Evolutionary conservation across 2,113 vertebrate genomes (phyloP).

Genomic region (Channa argus): DNA sequence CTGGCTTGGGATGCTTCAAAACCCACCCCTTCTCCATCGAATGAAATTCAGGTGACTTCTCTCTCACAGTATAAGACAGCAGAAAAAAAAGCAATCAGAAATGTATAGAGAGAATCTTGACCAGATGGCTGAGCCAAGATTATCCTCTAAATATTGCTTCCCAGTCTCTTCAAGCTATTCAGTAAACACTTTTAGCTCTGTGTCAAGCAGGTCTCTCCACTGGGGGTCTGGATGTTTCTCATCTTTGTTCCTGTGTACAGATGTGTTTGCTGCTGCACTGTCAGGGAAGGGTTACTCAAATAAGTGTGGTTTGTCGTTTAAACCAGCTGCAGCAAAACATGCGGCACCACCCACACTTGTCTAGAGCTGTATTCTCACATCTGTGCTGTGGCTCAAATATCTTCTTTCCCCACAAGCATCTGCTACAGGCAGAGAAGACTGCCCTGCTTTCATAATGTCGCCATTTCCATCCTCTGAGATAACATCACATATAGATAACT

Average conservation of each 20-base stretch:
- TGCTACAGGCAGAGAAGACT: conserved; percentile 45
- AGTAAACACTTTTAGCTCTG: conserved; percentile 40
- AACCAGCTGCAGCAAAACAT: conserved; percentile 61
- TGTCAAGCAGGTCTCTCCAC: conserved; percentile 41
- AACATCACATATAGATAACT: no score
- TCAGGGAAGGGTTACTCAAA: conserved; percentile 64
- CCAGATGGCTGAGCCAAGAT: conserved; percentile 73
- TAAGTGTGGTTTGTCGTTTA: conserved; percentile 65
- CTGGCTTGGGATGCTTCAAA: conserved; percentile 20
- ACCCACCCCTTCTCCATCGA: conserved; percentile 9
- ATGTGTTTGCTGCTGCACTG: conserved; percentile 41
- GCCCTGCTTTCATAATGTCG: conserved; percentile 36
- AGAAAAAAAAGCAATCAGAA: conserved; percentile 35
- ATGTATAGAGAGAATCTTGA: conserved; percentile 63
- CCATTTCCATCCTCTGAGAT: not conserved
- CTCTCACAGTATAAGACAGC: not conserved
- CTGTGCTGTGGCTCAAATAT: conserved; percentile 76
- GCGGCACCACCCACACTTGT: conserved; percentile 65
- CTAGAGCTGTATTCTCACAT: conserved; percentile 71
- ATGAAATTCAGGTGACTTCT: conserved; percentile 29
- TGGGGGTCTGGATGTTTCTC: conserved; percentile 35
- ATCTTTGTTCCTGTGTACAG: conserved; percentile 49
- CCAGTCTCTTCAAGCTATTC: conserved; percentile 36
- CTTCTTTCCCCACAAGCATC: conserved; percentile 61
- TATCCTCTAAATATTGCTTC: conserved; percentile 64